Conservation (phyloP, 2,113 vertebrate species). For the Pluvialis apricaria region DNA sequence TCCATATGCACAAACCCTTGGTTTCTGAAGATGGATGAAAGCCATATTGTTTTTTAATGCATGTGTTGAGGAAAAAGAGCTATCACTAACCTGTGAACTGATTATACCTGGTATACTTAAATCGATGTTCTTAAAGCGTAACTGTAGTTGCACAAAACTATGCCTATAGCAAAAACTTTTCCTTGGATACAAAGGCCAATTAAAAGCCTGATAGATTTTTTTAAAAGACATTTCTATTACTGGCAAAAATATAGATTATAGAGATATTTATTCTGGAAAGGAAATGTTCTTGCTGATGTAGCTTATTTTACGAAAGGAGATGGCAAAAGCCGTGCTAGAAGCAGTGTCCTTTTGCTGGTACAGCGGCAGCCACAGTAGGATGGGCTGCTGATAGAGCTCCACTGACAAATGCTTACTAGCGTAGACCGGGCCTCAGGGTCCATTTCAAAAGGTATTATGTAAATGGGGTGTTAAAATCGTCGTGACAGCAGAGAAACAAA, state of each 20-base stretch:
- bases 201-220: neutral
- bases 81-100: conserved; percentile 39
- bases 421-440: neutral
- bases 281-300: neutral
- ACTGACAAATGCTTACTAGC: neutral
- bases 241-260: neutral
- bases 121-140: neutral
- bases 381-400: neutral
- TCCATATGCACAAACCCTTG: conserved; percentile 36
- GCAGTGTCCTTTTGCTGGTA: neutral
- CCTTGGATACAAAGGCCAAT: neutral
- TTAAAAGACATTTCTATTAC: neutral
- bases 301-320: neutral
- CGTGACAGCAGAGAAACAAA: conserved; percentile 14
- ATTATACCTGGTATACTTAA: conserved; percentile 23
- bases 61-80: neutral
- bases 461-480: neutral
- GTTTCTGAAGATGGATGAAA: conserved; percentile 60
- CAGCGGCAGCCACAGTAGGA: neutral
- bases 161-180: neutral
- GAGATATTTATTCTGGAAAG: neutral
- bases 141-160: neutral
- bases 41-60: conserved; percentile 45
- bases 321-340: neutral
- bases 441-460: conserved; percentile 27